Evolutionary conservation across 2,888 invertebrate genomes (phyloP).

Genomic region (Pristionchus fissidentatus): DNA sequence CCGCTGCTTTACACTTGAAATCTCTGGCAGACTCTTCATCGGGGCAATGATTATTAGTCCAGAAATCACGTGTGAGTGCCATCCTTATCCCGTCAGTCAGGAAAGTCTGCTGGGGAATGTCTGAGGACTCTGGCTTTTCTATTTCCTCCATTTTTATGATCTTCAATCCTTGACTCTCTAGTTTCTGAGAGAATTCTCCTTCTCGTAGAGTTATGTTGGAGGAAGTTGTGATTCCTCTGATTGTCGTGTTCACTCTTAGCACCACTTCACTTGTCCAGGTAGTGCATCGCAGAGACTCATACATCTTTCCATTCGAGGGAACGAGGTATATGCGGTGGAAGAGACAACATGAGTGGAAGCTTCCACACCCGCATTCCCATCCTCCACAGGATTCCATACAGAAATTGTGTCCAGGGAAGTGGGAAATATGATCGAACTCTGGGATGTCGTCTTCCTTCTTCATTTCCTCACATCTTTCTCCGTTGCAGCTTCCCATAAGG

Average conservation of each 20-base stretch:
- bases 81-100: too few relatives aligned
- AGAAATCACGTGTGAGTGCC: too few relatives aligned
- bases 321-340: not conserved
- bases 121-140: not conserved
- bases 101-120: not conserved
- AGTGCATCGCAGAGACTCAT: not conserved
- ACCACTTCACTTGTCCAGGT: not conserved
- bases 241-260: not conserved
- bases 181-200: not conserved
- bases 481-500: not conserved
- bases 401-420: not conserved
- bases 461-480: not conserved
- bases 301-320: not conserved
- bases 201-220: not conserved
- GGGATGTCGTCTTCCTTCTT: not conserved
- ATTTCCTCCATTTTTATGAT: not conserved
- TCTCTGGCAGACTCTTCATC: too few relatives aligned
- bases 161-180: not conserved
- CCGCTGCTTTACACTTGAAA: too few relatives aligned
- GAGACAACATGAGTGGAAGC: not conserved
- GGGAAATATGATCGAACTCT: not conserved
- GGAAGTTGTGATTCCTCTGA: not conserved
- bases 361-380: not conserved
- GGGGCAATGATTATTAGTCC: too few relatives aligned
- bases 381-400: not conserved